Evolutionary conservation across 2,797 vertebrate genomes (phyloP).

Genomic region (Lepilemur ruficaudatus): DNA sequence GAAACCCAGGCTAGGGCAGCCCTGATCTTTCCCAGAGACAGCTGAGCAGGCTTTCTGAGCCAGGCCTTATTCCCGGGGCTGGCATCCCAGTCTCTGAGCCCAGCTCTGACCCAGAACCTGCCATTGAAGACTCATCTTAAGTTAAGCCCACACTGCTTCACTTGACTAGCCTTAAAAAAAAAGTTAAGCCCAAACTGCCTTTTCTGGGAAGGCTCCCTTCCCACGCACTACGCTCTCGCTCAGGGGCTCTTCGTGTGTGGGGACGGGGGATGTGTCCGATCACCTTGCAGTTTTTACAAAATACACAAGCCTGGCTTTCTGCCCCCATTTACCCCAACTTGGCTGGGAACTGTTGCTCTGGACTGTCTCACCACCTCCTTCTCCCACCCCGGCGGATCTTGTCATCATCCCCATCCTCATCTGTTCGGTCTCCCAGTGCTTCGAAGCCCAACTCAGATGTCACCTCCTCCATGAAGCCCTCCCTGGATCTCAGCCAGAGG

Average conservation of each 20-base stretch:
- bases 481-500: neutral
- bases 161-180: too few species aligned
- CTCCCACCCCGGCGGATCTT: neutral
- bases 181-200: neutral
- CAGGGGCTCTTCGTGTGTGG: neutral
- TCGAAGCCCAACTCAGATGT: neutral
- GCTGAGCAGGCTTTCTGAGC: neutral
- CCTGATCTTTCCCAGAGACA: neutral
- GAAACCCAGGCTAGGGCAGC: neutral
- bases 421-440: neutral
- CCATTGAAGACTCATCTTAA: neutral
- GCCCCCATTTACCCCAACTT: neutral
- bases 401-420: neutral
- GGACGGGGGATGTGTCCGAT: too few species aligned
- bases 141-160: neutral
- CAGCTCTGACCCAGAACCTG: neutral
- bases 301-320: neutral
- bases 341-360: neutral
- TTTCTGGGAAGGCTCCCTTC: neutral
- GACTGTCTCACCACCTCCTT: neutral
- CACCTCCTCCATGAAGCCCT: conserved; percentile 20
- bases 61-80: neutral
- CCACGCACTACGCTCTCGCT: neutral
- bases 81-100: neutral
- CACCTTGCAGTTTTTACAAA: neutral